Evolutionary conservation across 1,140 invertebrate species (phyloP).

Genomic region (Drosophila lacertosa): DNA sequence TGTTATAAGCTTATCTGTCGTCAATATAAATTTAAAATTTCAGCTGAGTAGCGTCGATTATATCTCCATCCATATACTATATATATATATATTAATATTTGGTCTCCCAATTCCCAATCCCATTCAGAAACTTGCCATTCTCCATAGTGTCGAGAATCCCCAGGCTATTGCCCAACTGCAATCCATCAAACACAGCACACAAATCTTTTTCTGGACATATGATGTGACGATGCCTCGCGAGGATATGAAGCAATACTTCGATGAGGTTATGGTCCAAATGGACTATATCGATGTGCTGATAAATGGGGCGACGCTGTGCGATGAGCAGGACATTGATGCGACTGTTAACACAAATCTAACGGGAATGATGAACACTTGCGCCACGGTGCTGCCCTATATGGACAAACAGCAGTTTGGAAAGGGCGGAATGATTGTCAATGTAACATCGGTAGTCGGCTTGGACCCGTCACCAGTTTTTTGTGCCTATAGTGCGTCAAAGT

Average conservation of each 20-base stretch:
- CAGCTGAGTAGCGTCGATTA: too few species aligned
- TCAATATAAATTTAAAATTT: too few species aligned
- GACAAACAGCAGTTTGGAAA: constrained; percentile 85
- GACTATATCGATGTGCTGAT: constrained; percentile 79
- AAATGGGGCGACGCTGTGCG: constrained; percentile 70
- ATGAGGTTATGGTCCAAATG: constrained; percentile 73
- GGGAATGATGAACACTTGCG: constrained; percentile 75
- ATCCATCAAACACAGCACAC: constrained; percentile 67
- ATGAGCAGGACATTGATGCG: constrained; percentile 64
- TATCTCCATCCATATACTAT: too few species aligned
- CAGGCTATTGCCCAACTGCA: constrained; percentile 72
- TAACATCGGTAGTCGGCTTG: constrained; percentile 87
- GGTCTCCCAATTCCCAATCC: neutral
- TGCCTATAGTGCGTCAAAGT: constrained; percentile 85
- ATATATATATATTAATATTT: neutral
- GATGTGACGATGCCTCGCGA: constrained; percentile 71
- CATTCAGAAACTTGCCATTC: constrained; percentile 71
- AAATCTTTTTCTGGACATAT: constrained; percentile 78
- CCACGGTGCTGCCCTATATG: constrained; percentile 84
- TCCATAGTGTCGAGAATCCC: constrained; percentile 69
- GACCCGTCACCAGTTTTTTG: constrained; percentile 80
- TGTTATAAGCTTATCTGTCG: too few species aligned
- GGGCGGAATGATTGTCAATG: constrained; percentile 88
- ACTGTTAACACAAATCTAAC: constrained; percentile 78
- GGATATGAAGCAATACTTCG: constrained; percentile 79